These are phyloP conservation scores for Desmophyllum pertusum DNA, from an alignment of 92 coral and sea anemone genomes.

Conservation along the genomic window DNA sequence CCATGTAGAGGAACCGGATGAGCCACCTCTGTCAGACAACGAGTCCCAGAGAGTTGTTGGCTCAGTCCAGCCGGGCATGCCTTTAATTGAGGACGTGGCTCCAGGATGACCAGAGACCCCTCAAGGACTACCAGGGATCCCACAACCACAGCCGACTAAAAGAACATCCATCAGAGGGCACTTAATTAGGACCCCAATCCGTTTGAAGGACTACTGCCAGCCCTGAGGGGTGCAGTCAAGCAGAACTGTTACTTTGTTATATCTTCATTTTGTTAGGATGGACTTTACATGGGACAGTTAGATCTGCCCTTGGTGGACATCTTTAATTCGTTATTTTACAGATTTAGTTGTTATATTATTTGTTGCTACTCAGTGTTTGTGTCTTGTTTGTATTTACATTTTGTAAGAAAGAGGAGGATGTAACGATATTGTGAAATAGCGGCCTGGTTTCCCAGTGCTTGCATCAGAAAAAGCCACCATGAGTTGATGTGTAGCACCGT, in stretches of 20 bases:
- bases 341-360: too few species aligned
- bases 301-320: slow-evolving; percentile 36
- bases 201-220: slow-evolving; percentile 60
- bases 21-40: too few species aligned
- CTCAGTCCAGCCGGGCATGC: too few species aligned
- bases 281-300: slow-evolving; percentile 34
- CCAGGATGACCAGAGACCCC: slow-evolving; percentile 50
- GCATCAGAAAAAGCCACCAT: too few species aligned
- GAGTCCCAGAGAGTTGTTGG: too few species aligned
- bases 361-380: too few species aligned
- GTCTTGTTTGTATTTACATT: too few species aligned
- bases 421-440: too few species aligned
- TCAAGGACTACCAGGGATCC: slow-evolving; percentile 54
- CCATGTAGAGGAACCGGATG: too few species aligned
- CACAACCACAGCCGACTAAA: slow-evolving; percentile 57
- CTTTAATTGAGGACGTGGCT: slow-evolving; percentile 38
- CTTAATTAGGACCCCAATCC: slow-evolving; percentile 60
- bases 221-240: slow-evolving; percentile 59
- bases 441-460: too few species aligned
- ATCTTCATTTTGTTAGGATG: slow-evolving; percentile 34
- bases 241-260: slow-evolving; percentile 55
- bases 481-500: too few species aligned
- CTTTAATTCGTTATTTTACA: slow-evolving; percentile 23
- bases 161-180: slow-evolving; percentile 67
- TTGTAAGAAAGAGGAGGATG: too few species aligned